A percentile compares a stretch with the other conserved stretches of the same genome.
Evolutionary conservation across 2,888 invertebrate genomes (phyloP).

Genomic region (Sinodicranocentrus sp.): DNA sequence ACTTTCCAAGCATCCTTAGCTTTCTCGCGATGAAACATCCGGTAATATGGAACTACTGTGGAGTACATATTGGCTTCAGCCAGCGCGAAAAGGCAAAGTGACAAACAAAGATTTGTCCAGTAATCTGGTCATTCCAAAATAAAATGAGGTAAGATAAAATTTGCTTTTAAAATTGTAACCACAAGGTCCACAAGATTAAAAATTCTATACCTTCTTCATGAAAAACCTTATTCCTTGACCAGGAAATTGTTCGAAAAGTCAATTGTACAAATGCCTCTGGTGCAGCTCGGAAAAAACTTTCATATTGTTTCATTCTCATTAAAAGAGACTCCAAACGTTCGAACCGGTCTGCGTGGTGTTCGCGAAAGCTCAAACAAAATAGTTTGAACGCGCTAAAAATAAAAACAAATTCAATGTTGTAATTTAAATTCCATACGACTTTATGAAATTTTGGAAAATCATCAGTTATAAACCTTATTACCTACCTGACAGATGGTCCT

Average conservation of each 20-base stretch:
- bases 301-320: conserved; percentile 68
- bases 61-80: conserved; percentile 69
- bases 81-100: conserved; percentile 63
- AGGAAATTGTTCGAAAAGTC: conserved; percentile 63
- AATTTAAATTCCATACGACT: too few species aligned
- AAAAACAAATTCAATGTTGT: neutral
- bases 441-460: neutral
- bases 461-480: neutral
- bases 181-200: too few species aligned
- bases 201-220: conserved; percentile 58
- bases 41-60: conserved; percentile 47
- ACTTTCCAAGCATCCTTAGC: conserved; percentile 64
- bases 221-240: conserved; percentile 48
- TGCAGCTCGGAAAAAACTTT: conserved; percentile 69
- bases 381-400: conserved; percentile 52
- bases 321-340: conserved; percentile 68
- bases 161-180: too few species aligned
- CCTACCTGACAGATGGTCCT: conserved; percentile 65
- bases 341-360: conserved; percentile 59
- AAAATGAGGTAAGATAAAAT: too few species aligned
- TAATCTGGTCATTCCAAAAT: conserved; percentile 36
- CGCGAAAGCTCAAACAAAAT: conserved; percentile 50
- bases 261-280: conserved; percentile 70
- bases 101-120: conserved; percentile 63
- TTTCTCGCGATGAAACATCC: conserved; percentile 51